A percentile compares a stretch with the other conserved stretches of the same genome.
Evolutionary conservation across 1,140 invertebrate genomes (phyloP).

Genomic region (Listronotus bonariensis): DNA sequence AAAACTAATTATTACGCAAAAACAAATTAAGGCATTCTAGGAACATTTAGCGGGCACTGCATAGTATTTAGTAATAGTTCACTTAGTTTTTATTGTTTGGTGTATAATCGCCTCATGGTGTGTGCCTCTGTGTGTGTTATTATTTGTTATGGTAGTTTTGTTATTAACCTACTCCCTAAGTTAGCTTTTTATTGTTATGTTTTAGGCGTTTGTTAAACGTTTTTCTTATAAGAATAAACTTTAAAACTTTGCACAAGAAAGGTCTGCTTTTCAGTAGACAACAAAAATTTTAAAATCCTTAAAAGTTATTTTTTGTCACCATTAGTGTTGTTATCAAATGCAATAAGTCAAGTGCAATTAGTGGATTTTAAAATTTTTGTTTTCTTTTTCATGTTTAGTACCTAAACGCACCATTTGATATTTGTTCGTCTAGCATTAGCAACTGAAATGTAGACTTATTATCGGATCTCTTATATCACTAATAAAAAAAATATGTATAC

Average conservation of each 20-base stretch:
- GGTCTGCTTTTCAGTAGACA: too few relatives aligned
- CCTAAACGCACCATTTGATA: neutral
- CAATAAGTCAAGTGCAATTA: slow-evolving; percentile 41
- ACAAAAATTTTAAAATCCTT: slow-evolving; percentile 21
- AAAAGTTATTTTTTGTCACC: slow-evolving; percentile 18
- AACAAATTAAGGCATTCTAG: slow-evolving; percentile 1
- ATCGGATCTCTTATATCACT: too few relatives aligned
- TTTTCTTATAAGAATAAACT: too few relatives aligned
- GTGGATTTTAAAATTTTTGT: slow-evolving; percentile 31
- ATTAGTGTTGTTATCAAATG: slow-evolving; percentile 21
- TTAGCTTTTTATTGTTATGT: slow-evolving; percentile 7
- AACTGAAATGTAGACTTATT: too few relatives aligned
- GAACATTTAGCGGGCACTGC: slow-evolving; percentile 19
- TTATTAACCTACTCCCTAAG: slow-evolving; percentile 17
- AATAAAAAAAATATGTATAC: too few relatives aligned
- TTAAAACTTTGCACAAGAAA: too few relatives aligned
- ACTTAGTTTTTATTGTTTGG: slow-evolving; percentile 16
- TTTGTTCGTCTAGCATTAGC: slow-evolving; percentile 1
- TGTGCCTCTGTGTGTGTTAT: slow-evolving; percentile 17
- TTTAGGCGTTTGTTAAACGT: neutral
- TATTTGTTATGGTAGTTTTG: slow-evolving; percentile 19
- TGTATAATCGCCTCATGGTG: slow-evolving; percentile 14
- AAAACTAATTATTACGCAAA: too few relatives aligned
- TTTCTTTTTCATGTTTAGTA: neutral
- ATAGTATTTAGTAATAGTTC: slow-evolving; percentile 15